Conservation (phyloP, 2,888 invertebrate species). For the Cryptus armator region DNA sequence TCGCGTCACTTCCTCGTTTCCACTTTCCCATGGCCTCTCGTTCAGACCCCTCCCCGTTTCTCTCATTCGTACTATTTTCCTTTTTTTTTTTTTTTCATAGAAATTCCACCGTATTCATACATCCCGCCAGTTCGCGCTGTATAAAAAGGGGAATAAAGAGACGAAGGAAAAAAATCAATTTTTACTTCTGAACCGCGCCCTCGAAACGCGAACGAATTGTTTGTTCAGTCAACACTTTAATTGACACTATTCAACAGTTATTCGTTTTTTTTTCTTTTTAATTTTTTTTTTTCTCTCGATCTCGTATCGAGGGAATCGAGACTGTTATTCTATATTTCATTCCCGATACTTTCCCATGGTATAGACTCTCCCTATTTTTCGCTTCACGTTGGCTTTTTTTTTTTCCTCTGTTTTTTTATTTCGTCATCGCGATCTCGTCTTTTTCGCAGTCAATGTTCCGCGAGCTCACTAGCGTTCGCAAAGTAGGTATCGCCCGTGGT, state of each 20-base stretch:
- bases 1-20: constrained; percentile 58
- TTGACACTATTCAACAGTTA: constrained; percentile 49
- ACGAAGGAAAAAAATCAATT: constrained; percentile 51
- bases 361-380: neutral
- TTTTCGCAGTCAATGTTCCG: constrained; percentile 23
- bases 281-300: neutral
- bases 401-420: constrained; percentile 5
- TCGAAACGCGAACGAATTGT: constrained; percentile 44
- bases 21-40: constrained; percentile 55
- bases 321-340: constrained; percentile 36
- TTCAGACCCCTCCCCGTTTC: constrained; percentile 23
- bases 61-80: constrained; percentile 14
- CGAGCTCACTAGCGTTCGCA: constrained; percentile 5
- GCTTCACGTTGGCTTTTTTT: neutral
- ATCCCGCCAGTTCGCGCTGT: constrained; percentile 8
- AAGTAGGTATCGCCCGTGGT: constrained; percentile 3
- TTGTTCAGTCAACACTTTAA: constrained; percentile 57
- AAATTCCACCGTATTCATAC: constrained; percentile 44
- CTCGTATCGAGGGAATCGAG: constrained; percentile 28
- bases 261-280: constrained; percentile 13
- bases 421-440: neutral
- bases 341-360: constrained; percentile 32
- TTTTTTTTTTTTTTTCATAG: constrained; percentile 44
- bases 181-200: constrained; percentile 48
- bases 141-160: constrained; percentile 23